Evolutionary conservation across 2,113 vertebrate genomes (phyloP), one percentile per base, ranked within the genome.

Genomic region (Lophius piscatorius): DNA sequence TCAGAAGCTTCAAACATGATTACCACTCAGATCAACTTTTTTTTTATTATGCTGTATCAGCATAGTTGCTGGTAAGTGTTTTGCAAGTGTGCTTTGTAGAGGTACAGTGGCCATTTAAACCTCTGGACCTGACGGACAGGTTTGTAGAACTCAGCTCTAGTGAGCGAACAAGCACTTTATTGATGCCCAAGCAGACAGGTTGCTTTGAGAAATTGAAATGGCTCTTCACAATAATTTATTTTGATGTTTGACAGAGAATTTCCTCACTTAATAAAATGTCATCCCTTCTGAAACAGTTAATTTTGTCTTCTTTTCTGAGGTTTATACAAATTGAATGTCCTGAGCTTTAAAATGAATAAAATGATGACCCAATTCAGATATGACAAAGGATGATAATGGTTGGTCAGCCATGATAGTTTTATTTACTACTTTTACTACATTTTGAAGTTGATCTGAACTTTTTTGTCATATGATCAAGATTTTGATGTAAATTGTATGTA

Each of bases 151-250:
- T 69, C 52, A 66, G 87, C 78, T 74, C 55, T 69, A 76, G 39
- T 26, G 22, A 64, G 44, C 35, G 58, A 64, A 77, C 68, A 77
- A 72, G 69, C 59, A 17, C 29, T 57, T 36, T 73, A 42, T 62
- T 60, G 78, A 66, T 67, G 72, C 64, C 55, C 65, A 63, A 42
- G 49, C 76, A 65, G 49, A 56, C 63, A 73, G 70, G 66, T 66
- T 58, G 63, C 81, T 82, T 78, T 51, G 48, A 86, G 78, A 64
- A 75, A 84, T 85, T 83, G 76, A 56, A 73, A 81, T 56, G 56
- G 72, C 74, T 80, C 69, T 68, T 70, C 59, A 48, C 66, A 80
- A 70, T 79, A 77, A 83, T 78, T 81, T 67, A 76, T 78, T 81
- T 78, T 83, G 72, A 84, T 83, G 76, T 76, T 73, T 84, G 76